Evolutionary conservation across 2,113 vertebrate genomes (phyloP).

Genomic region (Lathamus discolor): DNA sequence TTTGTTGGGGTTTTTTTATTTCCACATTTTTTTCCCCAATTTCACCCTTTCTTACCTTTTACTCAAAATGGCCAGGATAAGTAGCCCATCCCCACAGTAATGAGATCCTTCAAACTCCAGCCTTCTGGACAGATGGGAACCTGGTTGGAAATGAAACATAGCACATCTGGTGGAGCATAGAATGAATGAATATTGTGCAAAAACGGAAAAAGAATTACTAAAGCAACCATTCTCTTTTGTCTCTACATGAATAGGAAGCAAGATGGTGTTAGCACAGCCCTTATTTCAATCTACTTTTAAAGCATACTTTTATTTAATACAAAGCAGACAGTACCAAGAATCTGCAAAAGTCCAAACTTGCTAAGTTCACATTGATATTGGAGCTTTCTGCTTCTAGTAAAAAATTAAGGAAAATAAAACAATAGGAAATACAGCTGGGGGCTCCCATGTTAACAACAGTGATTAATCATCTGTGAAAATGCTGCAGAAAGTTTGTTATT

Average conservation of each 20-base stretch:
- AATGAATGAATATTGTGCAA: slow-evolving; percentile 33
- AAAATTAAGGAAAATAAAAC: slow-evolving; percentile 9
- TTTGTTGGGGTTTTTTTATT: not conserved
- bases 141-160: slow-evolving; percentile 54
- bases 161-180: slow-evolving; percentile 24
- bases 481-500: not conserved
- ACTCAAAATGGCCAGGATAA: slow-evolving; percentile 1
- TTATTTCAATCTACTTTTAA: not conserved
- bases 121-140: slow-evolving; percentile 57
- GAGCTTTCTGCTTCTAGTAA: slow-evolving; percentile 20
- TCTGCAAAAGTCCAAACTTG: not conserved
- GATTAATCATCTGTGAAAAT: slow-evolving; percentile 32
- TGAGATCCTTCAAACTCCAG: slow-evolving; percentile 33
- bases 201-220: slow-evolving; percentile 18
- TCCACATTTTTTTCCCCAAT: not conserved
- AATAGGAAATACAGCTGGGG: slow-evolving; percentile 24
- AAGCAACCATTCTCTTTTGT: slow-evolving; percentile 45
- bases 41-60: not conserved
- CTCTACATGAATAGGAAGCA: slow-evolving; percentile 43
- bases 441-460: not conserved
- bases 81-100: slow-evolving; percentile 10
- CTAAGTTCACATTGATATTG: not conserved
- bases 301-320: not conserved
- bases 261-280: slow-evolving; percentile 7
- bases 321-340: not conserved